Evolutionary conservation across 2,888 invertebrate genomes (phyloP).

Genomic region (Lamellibrachia columna): DNA sequence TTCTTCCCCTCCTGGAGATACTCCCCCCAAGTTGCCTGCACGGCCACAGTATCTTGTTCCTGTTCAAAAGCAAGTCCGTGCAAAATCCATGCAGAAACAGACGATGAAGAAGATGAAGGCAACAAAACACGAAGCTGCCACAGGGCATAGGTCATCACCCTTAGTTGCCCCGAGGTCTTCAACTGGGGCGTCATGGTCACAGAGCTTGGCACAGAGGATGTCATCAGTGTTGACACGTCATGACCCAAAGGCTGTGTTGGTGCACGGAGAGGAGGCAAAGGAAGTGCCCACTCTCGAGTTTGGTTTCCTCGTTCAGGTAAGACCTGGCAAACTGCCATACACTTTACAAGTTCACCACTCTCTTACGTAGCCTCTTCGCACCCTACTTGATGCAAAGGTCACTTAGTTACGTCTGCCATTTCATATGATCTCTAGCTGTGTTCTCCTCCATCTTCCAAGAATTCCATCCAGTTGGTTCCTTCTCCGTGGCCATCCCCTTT

Average conservation of each 20-base stretch:
- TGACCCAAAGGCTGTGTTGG: neutral
- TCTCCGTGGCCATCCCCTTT: too few relatives aligned
- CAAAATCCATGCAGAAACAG: neutral
- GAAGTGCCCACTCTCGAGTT: slow-evolving; percentile 46
- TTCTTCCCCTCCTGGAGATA: neutral
- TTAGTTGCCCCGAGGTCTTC: too few relatives aligned
- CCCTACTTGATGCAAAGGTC: too few relatives aligned
- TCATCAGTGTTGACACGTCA: neutral
- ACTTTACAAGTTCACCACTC: too few relatives aligned
- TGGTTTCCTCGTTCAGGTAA: slow-evolving; percentile 50
- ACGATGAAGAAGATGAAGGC: neutral
- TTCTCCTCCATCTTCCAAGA: too few relatives aligned
- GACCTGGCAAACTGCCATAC: neutral
- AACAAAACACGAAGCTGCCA: neutral
- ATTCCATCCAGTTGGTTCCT: too few relatives aligned
- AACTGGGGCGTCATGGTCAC: neutral
- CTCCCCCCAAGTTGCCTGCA: neutral
- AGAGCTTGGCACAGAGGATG: neutral
- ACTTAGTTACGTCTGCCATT: too few relatives aligned
- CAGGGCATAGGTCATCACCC: too few relatives aligned
- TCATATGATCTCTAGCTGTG: too few relatives aligned
- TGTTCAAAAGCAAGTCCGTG: neutral
- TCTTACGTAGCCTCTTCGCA: too few relatives aligned
- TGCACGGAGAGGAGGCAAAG: slow-evolving; percentile 41
- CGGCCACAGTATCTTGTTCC: neutral